These are phyloP conservation scores for Mus minutoides DNA, from an alignment of 2,797 vertebrate genomes.

Conservation along the genomic window DNA sequence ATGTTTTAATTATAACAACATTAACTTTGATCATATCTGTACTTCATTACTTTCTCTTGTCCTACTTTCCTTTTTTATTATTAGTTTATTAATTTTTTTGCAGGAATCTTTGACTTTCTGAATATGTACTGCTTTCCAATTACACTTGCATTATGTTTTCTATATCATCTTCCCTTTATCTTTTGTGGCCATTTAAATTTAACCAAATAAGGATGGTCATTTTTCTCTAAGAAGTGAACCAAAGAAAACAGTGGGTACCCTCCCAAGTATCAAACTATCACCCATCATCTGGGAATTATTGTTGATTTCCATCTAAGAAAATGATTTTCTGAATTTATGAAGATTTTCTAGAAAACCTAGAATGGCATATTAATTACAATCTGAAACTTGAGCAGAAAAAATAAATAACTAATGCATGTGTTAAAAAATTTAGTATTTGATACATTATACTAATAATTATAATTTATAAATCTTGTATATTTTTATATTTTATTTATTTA, in stretches of 20 bases:
- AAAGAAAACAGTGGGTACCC: background rate
- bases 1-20: no score
- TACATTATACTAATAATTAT: background rate
- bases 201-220: background rate
- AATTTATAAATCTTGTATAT: background rate
- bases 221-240: background rate
- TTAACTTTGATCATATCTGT: background rate
- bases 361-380: background rate
- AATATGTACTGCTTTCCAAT: background rate
- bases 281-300: background rate
- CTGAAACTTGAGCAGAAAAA: background rate
- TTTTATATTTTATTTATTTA: no score
- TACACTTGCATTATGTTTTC: background rate
- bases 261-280: background rate
- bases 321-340: background rate
- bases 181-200: background rate
- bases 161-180: background rate
- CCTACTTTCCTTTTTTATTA: no score
- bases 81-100: no score
- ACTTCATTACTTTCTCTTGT: background rate
- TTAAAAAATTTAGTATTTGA: background rate
- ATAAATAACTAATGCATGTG: background rate
- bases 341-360: background rate
- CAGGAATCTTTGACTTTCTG: no score
- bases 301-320: background rate